These are phyloP conservation scores for Brachionus angularis DNA, from an alignment of 1,140 invertebrate species.

Conservation along the genomic window DNA sequence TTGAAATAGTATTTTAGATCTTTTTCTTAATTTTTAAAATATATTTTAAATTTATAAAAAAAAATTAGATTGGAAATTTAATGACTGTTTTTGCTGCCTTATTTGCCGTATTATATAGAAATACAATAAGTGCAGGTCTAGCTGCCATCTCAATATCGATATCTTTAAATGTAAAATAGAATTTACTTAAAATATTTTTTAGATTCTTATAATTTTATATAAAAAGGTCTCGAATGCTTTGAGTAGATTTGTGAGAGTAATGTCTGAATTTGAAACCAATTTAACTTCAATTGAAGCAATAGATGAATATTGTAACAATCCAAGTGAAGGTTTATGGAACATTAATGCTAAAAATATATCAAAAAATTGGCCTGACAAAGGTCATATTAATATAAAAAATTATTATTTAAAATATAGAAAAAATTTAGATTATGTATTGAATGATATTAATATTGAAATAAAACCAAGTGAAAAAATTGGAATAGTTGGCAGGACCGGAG, in stretches of 20 bases:
- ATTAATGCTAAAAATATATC: slow-evolving; percentile 51
- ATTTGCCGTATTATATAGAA: slow-evolving; percentile 22
- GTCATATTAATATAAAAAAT: slow-evolving; percentile 61
- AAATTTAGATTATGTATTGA: slow-evolving; percentile 50
- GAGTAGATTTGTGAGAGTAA: slow-evolving; percentile 94
- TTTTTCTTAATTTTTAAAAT: not conserved
- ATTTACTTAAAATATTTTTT: too few relatives aligned
- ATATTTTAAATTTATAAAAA: not conserved
- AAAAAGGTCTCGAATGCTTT: too few relatives aligned
- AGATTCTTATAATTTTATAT: too few relatives aligned
- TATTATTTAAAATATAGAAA: slow-evolving; percentile 50
- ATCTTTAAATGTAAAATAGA: slow-evolving; percentile 73
- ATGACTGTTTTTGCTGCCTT: slow-evolving; percentile 34
- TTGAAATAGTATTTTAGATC: slow-evolving; percentile 46
- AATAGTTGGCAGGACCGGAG: slow-evolving; percentile 76
- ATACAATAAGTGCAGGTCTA: slow-evolving; percentile 50
- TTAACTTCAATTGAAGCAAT: slow-evolving; percentile 96
- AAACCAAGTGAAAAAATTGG: slow-evolving; percentile 64
- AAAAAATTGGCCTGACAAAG: slow-evolving; percentile 62
- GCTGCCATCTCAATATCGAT: slow-evolving; percentile 63
- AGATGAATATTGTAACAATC: slow-evolving; percentile 85
- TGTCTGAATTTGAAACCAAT: slow-evolving; percentile 91
- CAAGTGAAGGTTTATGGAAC: slow-evolving; percentile 55
- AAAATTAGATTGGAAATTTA: slow-evolving; percentile 45
- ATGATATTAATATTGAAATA: slow-evolving; percentile 49